Percentiles rank a stretch among this genome's conserved stretches.
Evolutionary conservation across 2,797 vertebrate genomes (phyloP).

Genomic region (Anomalospiza imberbis): DNA sequence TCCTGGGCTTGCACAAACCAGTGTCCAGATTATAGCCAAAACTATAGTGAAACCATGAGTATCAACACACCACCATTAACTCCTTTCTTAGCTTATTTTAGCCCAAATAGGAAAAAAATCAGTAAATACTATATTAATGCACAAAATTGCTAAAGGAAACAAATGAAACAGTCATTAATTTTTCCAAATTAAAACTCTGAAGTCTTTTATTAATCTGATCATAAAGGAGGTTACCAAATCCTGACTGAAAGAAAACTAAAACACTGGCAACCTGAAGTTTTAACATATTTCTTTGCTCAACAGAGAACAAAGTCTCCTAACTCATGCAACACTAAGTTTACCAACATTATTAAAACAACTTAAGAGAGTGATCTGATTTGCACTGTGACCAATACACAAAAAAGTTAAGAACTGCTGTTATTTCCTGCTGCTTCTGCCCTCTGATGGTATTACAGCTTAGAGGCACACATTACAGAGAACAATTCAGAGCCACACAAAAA

Average conservation of each 20-base stretch:
- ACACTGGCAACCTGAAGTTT: neutral
- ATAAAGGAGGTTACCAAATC: neutral
- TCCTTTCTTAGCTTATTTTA: neutral
- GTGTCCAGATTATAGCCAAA: neutral
- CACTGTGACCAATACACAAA: neutral
- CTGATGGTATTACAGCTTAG: neutral
- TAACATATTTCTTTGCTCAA: neutral
- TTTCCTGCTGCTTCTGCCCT: conserved; percentile 18
- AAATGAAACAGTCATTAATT: neutral
- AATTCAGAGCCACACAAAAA: neutral
- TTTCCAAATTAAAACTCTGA: neutral
- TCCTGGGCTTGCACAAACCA: neutral
- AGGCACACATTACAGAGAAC: neutral
- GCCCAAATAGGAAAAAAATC: neutral
- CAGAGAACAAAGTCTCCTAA: neutral
- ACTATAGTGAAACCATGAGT: neutral
- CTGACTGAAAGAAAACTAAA: neutral
- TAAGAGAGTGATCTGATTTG: neutral
- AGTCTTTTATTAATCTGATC: neutral
- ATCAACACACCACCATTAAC: neutral
- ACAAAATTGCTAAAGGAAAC: neutral
- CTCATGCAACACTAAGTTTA: neutral
- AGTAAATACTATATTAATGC: neutral
- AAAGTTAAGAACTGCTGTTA: neutral
- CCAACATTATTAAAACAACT: neutral